Percentiles rank a stretch among this genome's conserved stretches.
Conservation (phyloP, 2,797 vertebrate genomes). For the Carcharodon carcharias region DNA sequence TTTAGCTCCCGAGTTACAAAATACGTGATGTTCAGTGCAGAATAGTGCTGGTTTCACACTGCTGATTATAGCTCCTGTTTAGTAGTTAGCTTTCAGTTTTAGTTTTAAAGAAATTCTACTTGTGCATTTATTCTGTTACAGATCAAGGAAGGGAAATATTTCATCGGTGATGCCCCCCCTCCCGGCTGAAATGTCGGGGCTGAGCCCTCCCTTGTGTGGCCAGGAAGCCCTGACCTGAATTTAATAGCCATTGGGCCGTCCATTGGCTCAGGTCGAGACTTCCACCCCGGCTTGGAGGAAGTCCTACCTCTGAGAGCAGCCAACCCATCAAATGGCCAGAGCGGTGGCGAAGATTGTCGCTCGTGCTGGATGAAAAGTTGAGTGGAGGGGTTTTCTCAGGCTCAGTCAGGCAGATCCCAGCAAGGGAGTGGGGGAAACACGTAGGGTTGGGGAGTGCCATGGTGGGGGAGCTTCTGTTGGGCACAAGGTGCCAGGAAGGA, state of each 20-base stretch:
- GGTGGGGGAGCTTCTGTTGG: neutral
- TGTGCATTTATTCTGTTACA: neutral
- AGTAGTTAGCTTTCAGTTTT: neutral
- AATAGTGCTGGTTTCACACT: neutral
- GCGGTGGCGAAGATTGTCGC: neutral
- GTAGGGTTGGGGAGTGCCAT: neutral
- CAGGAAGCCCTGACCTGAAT: neutral
- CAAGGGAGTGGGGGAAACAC: neutral
- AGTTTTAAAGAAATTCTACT: neutral
- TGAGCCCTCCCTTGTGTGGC: too few species aligned
- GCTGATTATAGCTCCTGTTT: neutral
- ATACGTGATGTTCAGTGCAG: neutral
- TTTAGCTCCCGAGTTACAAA: neutral
- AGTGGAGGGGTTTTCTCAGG: neutral
- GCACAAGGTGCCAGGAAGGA: too few species aligned
- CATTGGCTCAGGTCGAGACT: neutral
- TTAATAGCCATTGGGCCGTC: neutral
- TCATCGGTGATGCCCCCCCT: too few species aligned
- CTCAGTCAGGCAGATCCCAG: neutral
- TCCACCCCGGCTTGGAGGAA: neutral
- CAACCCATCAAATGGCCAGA: neutral
- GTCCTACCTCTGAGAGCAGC: neutral
- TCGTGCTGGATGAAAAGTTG: neutral
- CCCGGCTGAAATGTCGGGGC: too few species aligned
- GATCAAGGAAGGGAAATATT: neutral